A percentile compares a stretch with the other conserved stretches of the same genome.
These are phyloP conservation scores for Holacanthus passer DNA, from an alignment of 2,113 vertebrate species.

Conservation along the genomic window DNA sequence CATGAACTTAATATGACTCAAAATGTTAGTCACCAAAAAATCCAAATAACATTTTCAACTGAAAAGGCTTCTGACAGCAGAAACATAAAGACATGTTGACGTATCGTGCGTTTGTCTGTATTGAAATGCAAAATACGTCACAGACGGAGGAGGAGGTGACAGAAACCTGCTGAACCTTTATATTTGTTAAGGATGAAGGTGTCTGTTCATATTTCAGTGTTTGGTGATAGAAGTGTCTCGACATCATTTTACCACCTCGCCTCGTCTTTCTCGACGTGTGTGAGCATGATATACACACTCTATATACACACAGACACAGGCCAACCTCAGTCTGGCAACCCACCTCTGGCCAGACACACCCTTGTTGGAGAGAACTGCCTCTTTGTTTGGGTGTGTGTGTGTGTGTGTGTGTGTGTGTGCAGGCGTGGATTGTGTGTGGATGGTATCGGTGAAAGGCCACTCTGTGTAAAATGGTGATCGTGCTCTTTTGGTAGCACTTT, in stretches of 20 bases:
- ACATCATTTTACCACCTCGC: slow-evolving; percentile 4
- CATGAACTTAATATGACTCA: neutral
- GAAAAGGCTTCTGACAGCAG: too few relatives aligned
- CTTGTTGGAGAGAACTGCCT: slow-evolving; percentile 69
- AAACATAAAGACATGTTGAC: neutral
- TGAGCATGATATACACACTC: neutral
- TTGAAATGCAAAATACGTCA: neutral
- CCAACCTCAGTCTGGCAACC: slow-evolving; percentile 50
- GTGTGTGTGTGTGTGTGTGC: slow-evolving; percentile 30
- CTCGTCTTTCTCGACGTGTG: slow-evolving; percentile 7
- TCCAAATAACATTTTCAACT: too few relatives aligned
- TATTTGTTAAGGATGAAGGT: neutral
- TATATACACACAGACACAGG: slow-evolving; percentile 16
- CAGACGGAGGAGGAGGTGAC: neutral
- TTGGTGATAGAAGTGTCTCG: neutral
- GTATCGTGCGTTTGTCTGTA: neutral
- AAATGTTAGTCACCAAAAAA: neutral
- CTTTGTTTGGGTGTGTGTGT: slow-evolving; percentile 65
- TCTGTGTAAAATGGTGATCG: slow-evolving; percentile 65
- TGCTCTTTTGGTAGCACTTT: slow-evolving; percentile 61
- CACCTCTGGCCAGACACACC: slow-evolving; percentile 70
- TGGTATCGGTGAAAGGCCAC: slow-evolving; percentile 59
- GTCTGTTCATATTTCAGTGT: neutral
- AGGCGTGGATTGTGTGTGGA: slow-evolving; percentile 28
- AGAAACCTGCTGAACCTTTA: neutral